Evolutionary conservation across 2,113 vertebrate species (phyloP), one percentile per base, ranked within the genome.

Genomic region (Nothocercus nigrocapillus): DNA sequence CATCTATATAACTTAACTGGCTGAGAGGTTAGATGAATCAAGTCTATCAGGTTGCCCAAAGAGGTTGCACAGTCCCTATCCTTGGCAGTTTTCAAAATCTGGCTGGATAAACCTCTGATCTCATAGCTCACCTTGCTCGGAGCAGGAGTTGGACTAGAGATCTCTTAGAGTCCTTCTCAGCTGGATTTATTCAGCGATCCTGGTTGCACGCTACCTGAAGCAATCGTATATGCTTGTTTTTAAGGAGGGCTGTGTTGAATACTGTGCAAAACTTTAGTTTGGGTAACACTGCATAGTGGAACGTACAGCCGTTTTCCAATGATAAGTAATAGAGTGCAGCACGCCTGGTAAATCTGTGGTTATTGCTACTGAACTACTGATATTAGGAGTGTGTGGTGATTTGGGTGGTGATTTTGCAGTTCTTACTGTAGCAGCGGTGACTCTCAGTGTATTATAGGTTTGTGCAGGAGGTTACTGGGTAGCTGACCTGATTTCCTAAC

Each of bases 291-390:
- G 22, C 9, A 9, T 17, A 63, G 72, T 24, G 38, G 44, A 56
- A 30, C 9, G 12, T 10, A 7, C 10, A 59, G 36, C 27, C 19
- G 19, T 51, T 70, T 36, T 51, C 12, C 47, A 18, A 34, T 17
- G 49, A 10, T 25, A n/a, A 54, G 32, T 42, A 36, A 32, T 5
- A 38, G 9, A 66, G 36, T 12, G 49, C 45, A 56, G 51, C 13
- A 3, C 18, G 2, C 4, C 18, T 30, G 5, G 32, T 44, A 17
- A 56, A 24, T 24, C 13, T n/a, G 1, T 8, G 19, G 40, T 25
- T 66, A 1, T 40, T 1, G 1, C 15, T 62, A 18, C 36, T 1
- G 1, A 38, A 7, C 45, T 68, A 6, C 38, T 21, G 17, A 11
- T 8, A 1, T 77, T 51, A 53, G 34, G 22, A n/a, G 20, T 30